Conservation (phyloP, 2,797 vertebrate genomes). For the Threskiornis aethiopicus region DNA sequence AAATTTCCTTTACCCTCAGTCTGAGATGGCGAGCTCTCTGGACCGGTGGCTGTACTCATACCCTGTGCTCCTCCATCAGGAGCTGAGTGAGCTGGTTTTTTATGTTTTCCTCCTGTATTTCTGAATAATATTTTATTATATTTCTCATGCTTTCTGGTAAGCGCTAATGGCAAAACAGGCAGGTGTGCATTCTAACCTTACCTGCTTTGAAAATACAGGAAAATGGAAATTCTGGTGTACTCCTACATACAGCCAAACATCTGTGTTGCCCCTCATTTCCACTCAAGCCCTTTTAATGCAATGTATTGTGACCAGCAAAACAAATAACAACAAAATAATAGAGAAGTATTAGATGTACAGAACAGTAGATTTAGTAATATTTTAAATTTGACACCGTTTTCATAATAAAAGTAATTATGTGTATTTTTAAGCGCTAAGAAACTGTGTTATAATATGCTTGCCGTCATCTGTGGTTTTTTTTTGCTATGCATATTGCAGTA, state of each 20-base stretch:
- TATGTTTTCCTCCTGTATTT: not conserved
- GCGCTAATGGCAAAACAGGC: not conserved
- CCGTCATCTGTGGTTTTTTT: fast-evolving
- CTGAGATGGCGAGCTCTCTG: not conserved
- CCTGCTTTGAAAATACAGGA: not conserved
- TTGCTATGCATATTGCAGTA: not conserved
- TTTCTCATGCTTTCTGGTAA: not conserved
- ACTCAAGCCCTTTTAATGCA: not conserved
- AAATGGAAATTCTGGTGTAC: not conserved
- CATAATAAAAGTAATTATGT: not conserved
- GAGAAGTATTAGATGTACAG: not conserved
- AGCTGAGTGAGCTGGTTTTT: not conserved
- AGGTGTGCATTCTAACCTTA: not conserved
- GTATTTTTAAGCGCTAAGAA: not conserved
- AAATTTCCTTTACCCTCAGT: not conserved
- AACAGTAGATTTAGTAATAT: not conserved
- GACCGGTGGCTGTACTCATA: fast-evolving
- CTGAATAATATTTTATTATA: not conserved
- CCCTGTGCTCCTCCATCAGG: not conserved
- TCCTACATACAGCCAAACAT: not conserved
- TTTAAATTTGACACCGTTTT: not conserved
- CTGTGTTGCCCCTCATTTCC: not conserved
- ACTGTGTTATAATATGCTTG: not conserved
- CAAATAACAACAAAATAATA: not conserved
- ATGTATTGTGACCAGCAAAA: not conserved